Percentiles rank a stretch among this genome's conserved stretches.
Conservation (phyloP, 2,113 vertebrate species). For the Myotis lucifugus region DNA sequence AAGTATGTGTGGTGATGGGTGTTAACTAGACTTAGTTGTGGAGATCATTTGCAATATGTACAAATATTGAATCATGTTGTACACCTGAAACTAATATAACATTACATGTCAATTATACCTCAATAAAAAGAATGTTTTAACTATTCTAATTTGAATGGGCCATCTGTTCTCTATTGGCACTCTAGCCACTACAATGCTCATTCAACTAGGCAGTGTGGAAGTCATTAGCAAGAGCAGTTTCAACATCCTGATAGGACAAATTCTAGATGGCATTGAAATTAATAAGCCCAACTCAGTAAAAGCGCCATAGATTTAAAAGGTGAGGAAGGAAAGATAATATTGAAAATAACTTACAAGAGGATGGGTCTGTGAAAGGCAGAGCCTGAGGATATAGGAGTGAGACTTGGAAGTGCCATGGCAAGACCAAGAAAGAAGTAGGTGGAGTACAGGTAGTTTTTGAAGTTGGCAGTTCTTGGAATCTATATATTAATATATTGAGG, state of each 20-base stretch:
- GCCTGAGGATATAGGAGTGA: neutral
- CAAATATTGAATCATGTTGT: neutral
- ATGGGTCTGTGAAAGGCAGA: neutral
- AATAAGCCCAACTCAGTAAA: too few species aligned
- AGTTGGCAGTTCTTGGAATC: neutral
- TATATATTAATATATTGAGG: neutral
- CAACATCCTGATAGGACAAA: neutral
- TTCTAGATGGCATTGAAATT: neutral
- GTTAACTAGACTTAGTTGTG: neutral
- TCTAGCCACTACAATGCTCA: neutral
- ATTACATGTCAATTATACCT: neutral
- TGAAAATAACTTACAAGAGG: neutral
- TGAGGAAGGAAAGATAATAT: neutral
- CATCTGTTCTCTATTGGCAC: neutral
- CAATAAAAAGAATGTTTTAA: neutral
- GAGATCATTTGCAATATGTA: neutral
- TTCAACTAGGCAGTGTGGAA: neutral
- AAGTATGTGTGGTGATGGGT: neutral
- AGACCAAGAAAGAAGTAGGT: neutral
- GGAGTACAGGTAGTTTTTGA: neutral
- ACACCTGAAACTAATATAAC: neutral
- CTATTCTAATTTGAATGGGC: neutral
- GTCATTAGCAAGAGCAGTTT: neutral
- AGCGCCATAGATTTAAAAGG: neutral
- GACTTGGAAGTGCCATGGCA: neutral